Conservation (phyloP, 2,888 invertebrate species). For the Ctenicera cuprea region DNA sequence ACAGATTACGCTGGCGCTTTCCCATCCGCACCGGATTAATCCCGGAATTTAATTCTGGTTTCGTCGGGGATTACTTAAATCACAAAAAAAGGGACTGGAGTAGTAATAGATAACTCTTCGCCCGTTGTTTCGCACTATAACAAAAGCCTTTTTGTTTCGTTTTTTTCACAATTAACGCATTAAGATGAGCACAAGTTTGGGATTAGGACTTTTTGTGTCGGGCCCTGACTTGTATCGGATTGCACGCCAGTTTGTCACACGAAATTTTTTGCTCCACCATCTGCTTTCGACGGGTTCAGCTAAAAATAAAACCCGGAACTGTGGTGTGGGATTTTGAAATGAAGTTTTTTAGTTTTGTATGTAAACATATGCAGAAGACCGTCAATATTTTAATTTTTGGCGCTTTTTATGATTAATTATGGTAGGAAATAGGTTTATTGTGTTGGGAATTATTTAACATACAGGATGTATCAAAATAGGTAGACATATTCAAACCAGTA, state of each 20-base stretch:
- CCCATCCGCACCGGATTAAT: constrained; percentile 34
- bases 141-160: constrained; percentile 9
- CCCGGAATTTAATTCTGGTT: constrained; percentile 38
- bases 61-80: constrained; percentile 35
- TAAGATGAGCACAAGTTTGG: constrained; percentile 34
- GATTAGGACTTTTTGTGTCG: constrained; percentile 19
- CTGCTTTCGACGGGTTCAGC: constrained; percentile 27
- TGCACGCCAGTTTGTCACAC: constrained; percentile 35
- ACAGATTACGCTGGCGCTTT: constrained; percentile 28
- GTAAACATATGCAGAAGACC: constrained; percentile 26
- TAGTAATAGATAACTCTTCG: constrained; percentile 30
- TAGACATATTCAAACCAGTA: no score
- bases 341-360: constrained; percentile 16
- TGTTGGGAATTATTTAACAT: no score
- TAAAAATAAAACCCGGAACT: constrained; percentile 44
- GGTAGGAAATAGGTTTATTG: no score
- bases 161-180: constrained; percentile 31
- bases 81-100: constrained; percentile 30
- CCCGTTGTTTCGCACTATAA: constrained; percentile 14
- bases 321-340: constrained; percentile 25
- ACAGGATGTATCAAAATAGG: no score
- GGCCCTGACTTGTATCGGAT: constrained; percentile 33
- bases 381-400: constrained; percentile 12
- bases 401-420: constrained; percentile 7
- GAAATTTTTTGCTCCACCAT: constrained; percentile 33